Evolutionary conservation across 2,113 vertebrate genomes (phyloP), one percentile per base, ranked within the genome.

Genomic region (Antigone vipio): DNA sequence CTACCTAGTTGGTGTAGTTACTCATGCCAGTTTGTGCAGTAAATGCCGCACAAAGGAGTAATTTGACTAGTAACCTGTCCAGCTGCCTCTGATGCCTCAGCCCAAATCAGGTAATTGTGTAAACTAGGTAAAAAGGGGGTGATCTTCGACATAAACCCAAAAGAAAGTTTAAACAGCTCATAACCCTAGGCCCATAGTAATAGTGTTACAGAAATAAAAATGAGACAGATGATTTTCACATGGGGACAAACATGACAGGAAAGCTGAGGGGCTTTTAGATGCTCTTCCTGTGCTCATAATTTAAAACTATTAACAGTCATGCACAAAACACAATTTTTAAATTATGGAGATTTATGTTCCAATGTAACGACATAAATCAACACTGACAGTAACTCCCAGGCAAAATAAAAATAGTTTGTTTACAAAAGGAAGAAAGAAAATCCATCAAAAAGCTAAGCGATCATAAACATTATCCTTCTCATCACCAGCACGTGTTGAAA

Each of bases 401-500:
- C 59, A 59, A 84, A 91, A 23, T 83, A 40, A 71, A 60, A 89
- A 24, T 16, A 35, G 17, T 42, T 53, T 85, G n/a, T 71, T 89
- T 91, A 84, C 20, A 93, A 59, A 93, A 86, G 29, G 32, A 81
- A 74, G 55, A 91, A 84, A 92, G 19, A 69, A 91, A 92, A 60
- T 21, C 24, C 38, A 71, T 38, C 32, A 66, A 71, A 85, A 76
- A 67, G 29, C 50, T 74, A 50, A 68, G 40, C 0, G 1, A 44
- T 55, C 60, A 76, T 62, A 83, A 94, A 91, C 34, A 38, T 73
- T 69, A 90, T n/a, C 30, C 22, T 50, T 64, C 71, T 83, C 60
- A 67, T 44, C 76, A 95, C n/a, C 68, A 64, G 56, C 73, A 67
- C 30, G n/a, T 79, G 80, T 89, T 63, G 53, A 94, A 97, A 94